Conservation (phyloP, 2,113 vertebrate species). For the Boleophthalmus pectinirostris region DNA sequence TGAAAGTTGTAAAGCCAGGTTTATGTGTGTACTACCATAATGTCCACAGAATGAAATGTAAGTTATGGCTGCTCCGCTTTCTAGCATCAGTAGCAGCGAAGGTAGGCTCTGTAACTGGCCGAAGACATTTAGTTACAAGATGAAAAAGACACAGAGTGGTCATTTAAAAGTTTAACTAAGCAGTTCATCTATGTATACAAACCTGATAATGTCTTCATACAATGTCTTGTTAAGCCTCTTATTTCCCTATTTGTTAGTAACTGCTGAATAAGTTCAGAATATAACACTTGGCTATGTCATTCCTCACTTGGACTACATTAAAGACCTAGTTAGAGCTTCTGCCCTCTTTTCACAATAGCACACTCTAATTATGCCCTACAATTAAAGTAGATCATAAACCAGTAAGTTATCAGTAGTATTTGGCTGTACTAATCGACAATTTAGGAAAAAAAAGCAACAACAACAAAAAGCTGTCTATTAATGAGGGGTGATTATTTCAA, state of each 20-base stretch:
- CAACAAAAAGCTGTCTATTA: conserved; percentile 15
- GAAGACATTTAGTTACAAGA: not conserved
- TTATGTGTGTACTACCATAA: conserved; percentile 62
- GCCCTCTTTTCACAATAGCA: conserved; percentile 32
- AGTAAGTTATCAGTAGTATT: conserved; percentile 17
- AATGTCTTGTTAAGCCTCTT: not conserved
- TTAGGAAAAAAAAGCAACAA: conserved; percentile 3
- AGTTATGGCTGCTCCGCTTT: not conserved
- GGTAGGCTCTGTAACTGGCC: not conserved
- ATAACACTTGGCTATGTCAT: not conserved
- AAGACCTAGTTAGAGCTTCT: conserved; percentile 24
- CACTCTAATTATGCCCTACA: conserved; percentile 11
- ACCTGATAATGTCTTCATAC: not conserved
- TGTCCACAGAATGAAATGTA: conserved; percentile 44
- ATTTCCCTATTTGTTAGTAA: conserved; percentile 15
- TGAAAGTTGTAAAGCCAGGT: conserved; percentile 62
- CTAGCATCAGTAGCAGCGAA: not conserved
- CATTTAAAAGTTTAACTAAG: not conserved
- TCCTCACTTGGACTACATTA: conserved; percentile 13
- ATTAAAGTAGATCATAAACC: conserved; percentile 6
- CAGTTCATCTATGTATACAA: not conserved
- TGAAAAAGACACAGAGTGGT: not conserved
- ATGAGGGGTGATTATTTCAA: conserved; percentile 52
- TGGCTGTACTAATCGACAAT: conserved; percentile 16
- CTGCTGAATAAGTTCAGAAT: conserved; percentile 16